phyloP scores from a whole-genome alignment of 1,140 invertebrate genomes.

The Brachionus paranguensis region DNA sequence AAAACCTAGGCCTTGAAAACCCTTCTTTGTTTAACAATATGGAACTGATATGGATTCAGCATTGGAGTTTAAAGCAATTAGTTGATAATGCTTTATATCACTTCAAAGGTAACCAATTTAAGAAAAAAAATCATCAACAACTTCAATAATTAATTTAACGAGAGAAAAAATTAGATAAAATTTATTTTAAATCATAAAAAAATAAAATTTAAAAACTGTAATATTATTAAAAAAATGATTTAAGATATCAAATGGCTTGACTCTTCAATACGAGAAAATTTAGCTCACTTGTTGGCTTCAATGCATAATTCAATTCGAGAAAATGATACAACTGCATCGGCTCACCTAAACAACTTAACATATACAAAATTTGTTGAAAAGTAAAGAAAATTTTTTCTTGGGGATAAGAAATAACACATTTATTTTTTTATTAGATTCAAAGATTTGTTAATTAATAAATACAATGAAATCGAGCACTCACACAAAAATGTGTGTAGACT shows the following conservation, averaged over 20 bases:
- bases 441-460: conserved; percentile 46
- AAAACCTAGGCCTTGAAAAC: conserved; percentile 49
- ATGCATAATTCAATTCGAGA: conserved; percentile 53
- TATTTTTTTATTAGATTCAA: conserved; percentile 48
- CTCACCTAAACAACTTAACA: conserved; percentile 52
- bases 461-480: conserved; percentile 45
- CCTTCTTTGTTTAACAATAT: conserved; percentile 52
- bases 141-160: no score
- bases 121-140: no score
- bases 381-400: conserved; percentile 41
- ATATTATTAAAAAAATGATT: neutral
- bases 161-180: no score
- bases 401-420: neutral
- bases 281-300: conserved; percentile 55
- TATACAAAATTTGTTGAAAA: conserved; percentile 55
- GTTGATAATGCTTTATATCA: conserved; percentile 52
- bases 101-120: conserved; percentile 45
- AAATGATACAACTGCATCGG: conserved; percentile 49
- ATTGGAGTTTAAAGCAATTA: conserved; percentile 51
- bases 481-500: conserved; percentile 47
- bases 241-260: conserved; percentile 50
- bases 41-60: conserved; percentile 53
- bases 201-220: no score
- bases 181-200: no score
- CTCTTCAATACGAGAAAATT: conserved; percentile 49